Base-by-base conservation (phyloP, 2,113 vertebrate species). In the Gracilinanus agilis region DNA sequence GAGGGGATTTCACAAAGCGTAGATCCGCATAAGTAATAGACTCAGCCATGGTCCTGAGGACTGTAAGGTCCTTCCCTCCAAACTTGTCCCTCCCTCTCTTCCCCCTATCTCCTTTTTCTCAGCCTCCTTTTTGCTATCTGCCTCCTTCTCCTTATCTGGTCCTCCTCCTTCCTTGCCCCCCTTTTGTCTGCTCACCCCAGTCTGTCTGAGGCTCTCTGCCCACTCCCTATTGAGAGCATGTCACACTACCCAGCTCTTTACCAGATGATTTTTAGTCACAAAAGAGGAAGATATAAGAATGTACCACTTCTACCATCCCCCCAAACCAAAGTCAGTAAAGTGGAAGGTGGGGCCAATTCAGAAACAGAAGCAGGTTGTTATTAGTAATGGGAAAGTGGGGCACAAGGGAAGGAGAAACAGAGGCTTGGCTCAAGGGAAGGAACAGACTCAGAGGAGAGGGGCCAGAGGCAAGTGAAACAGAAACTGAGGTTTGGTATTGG, bases 1-100 rank as follows among this genome's bases (percentile, higher is more conserved):
- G 88, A 12, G 97, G 97, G 1, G 89, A 93, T 91, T 97, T 97
- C 91, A 96, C 97, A 25, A 98, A 98, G 27, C 96, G 90, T 95
- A 98, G 97, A 61, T 98, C 97, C 1, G 97, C 98, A 0, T 98
- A 98, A 90, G 97, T 98, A 94, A 98, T 92, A 13, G 90, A 92
- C 3, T 97, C 97, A 1, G 98, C 96, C 98, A 98, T 98, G 56
- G 89, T 95, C 90, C 44, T 16, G 56, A 75, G n/a, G 34, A 9
- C 90, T 89, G 92, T 23, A 89, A 27, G 16, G n/a, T 83, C 67
- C 7, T 23, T 9, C 10, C 44, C 49, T 49, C 53, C 16, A 1
- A 61, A 0, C 40, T 21, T 0, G 8, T 3, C 44, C n/a, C n/a
- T 24, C 44, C 9, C 24, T n/a, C 27, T 75, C 21, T 16, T 24